Percentiles rank a stretch among this genome's conserved stretches.
phyloP scores from a whole-genome alignment of 2,797 vertebrate species.

The Leptatherina wallacei region DNA sequence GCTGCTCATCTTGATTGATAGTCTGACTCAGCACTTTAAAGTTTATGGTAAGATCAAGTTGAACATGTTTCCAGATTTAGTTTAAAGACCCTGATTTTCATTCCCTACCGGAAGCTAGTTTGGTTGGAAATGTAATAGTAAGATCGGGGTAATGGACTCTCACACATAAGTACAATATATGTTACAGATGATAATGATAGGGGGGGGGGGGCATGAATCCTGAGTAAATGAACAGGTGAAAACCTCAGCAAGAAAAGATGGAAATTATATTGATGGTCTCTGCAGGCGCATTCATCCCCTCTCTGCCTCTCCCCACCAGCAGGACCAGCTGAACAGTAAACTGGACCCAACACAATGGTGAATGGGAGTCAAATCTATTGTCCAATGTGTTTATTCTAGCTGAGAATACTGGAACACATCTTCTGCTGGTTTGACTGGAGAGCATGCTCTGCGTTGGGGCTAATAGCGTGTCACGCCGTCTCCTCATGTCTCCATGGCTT shows the following conservation, averaged over 20 bases:
- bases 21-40: conserved; percentile 19
- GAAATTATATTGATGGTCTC: not conserved
- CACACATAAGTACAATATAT: conserved; percentile 9
- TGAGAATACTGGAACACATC: conserved; percentile 17
- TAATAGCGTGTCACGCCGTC: conserved; percentile 48
- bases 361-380: conserved; percentile 44
- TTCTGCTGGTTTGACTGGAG: conserved; percentile 13
- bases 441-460: conserved; percentile 25
- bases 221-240: conserved; percentile 13
- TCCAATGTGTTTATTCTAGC: conserved; percentile 15
- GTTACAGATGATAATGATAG: conserved; percentile 7
- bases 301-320: not conserved
- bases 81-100: not conserved
- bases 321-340: conserved; percentile 25
- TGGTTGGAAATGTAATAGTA: not conserved
- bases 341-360: conserved; percentile 36
- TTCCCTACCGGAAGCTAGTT: not conserved
- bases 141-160: not conserved
- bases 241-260: conserved; percentile 5
- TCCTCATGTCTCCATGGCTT: conserved; percentile 61
- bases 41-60: not conserved
- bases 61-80: not conserved
- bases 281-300: conserved; percentile 15
- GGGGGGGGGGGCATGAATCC: not conserved
- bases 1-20: conserved; percentile 3